Evolutionary conservation across 2,113 vertebrate species (phyloP), one percentile per base, ranked within the genome.

Genomic region (Hydrochoerus hydrochaeris): DNA sequence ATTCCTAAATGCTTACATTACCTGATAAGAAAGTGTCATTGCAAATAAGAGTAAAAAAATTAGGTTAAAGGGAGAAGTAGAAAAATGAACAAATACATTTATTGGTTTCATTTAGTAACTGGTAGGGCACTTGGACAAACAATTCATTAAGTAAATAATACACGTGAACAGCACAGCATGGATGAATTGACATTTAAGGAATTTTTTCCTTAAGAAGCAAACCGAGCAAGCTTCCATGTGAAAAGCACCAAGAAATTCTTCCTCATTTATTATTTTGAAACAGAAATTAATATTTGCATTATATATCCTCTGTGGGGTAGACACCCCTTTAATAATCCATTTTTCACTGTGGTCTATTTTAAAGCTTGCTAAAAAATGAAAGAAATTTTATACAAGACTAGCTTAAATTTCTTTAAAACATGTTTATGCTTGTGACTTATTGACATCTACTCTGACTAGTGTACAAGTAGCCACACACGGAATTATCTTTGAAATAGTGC

Each of bases 1-100:
- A 57, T 44, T 84, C 67, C 30, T 87, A 86, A 89, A 91, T 85
- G 22, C 54, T 41, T 60, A 46, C 19, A 10, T 97, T 91, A 75
- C 19, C 63, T 85, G 35, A 17, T 44, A 86, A 58, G 65, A 88
- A 2, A 80, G 12, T 16, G 0, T 67, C 13, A 46, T 2, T 32
- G 77, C 28, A 62, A 16, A n/a, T 41, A 49, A 49, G 0, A 69
- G 7, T 57, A 77, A 86, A 96, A 96, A 44, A 8, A 54, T 16
- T 24, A 44, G 6, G 80, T 81, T 71, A 83, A 54, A 82, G 20
- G 8, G 16, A 89, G 14, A 89, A 91, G 77, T 46, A 38, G 62
- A 88, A 95, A 95, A 73, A 62, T n/a, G 3, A 6, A 88, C 1
- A 24, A n/a, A 54, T 90, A 81, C 84, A 54, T 3, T 26, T 82